Conservation (phyloP, 2,888 invertebrate species). For the Cephus runcator region DNA sequence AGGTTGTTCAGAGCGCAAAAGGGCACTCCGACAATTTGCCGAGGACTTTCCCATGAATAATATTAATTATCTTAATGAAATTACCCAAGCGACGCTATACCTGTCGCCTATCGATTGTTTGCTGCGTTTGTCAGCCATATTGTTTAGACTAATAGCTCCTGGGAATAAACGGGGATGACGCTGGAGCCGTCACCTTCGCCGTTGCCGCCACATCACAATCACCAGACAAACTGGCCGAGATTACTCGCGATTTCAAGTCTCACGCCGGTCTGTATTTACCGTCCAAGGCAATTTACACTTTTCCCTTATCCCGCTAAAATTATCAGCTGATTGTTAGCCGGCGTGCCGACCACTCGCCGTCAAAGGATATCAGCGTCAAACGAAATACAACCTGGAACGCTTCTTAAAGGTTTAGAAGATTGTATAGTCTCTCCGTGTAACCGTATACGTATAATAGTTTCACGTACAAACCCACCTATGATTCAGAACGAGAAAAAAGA, state of each 20-base stretch:
- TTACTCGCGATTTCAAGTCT: background rate
- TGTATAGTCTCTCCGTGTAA: too few relatives aligned
- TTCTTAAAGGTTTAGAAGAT: too few relatives aligned
- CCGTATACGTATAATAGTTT: too few relatives aligned
- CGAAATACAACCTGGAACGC: too few relatives aligned
- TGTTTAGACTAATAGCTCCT: constrained; percentile 62
- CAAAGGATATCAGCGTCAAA: too few relatives aligned
- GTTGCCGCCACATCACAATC: background rate
- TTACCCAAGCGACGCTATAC: constrained; percentile 45
- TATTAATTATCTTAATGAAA: constrained; percentile 53
- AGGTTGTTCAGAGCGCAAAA: too few relatives aligned
- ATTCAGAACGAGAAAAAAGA: too few relatives aligned
- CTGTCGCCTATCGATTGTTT: constrained; percentile 57
- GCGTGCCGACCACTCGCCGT: too few relatives aligned
- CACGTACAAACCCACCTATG: too few relatives aligned
- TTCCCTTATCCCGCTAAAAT: constrained; percentile 39
- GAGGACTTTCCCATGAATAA: constrained; percentile 26
- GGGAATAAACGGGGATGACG: constrained; percentile 48
- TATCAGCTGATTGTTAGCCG: too few relatives aligned
- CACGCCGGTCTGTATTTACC: constrained; percentile 35
- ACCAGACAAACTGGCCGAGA: too few relatives aligned
- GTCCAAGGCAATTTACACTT: constrained; percentile 48
- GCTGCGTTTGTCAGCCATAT: constrained; percentile 63
- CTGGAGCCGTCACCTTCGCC: constrained; percentile 15
- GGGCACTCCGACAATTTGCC: background rate